Evolutionary conservation across 2,888 invertebrate species (phyloP).

Genomic region (Heliconius cydno): DNA sequence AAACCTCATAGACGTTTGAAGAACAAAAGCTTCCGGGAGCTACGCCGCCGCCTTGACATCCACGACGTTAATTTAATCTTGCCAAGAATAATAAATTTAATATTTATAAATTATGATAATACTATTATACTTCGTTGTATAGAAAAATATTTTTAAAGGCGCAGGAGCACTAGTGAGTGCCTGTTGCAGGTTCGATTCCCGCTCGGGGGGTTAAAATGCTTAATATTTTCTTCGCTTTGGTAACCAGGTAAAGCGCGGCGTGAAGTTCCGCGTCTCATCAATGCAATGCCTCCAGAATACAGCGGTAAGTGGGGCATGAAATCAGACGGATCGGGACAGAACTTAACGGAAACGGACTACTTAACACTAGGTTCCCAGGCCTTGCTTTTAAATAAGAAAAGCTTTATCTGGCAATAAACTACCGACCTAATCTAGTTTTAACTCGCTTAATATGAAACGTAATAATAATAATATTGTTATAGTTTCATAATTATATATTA

Average conservation of each 20-base stretch:
- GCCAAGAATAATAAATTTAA: not conserved
- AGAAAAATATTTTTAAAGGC: too few species aligned
- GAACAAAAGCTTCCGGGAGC: conserved; percentile 26
- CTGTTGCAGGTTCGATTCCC: too few species aligned
- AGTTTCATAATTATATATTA: not conserved
- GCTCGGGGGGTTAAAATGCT: too few species aligned
- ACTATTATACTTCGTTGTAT: not conserved
- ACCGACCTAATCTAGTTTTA: not conserved
- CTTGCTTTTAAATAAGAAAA: not conserved
- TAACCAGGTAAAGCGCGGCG: too few species aligned
- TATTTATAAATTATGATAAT: not conserved
- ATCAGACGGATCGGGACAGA: too few species aligned
- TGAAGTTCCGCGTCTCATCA: too few species aligned
- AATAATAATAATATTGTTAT: not conserved
- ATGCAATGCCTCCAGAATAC: too few species aligned
- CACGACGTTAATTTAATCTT: conserved; percentile 3
- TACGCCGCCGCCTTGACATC: conserved; percentile 4
- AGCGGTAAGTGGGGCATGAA: too few species aligned
- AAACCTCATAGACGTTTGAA: conserved; percentile 27
- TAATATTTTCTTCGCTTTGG: too few species aligned
- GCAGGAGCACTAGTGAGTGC: too few species aligned
- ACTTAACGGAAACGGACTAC: too few species aligned
- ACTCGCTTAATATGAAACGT: not conserved
- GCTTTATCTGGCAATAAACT: not conserved
- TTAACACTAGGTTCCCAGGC: too few species aligned